These are phyloP conservation scores for Palaemon carinicauda DNA, from an alignment of 1,140 invertebrate species.

Conservation along the genomic window DNA sequence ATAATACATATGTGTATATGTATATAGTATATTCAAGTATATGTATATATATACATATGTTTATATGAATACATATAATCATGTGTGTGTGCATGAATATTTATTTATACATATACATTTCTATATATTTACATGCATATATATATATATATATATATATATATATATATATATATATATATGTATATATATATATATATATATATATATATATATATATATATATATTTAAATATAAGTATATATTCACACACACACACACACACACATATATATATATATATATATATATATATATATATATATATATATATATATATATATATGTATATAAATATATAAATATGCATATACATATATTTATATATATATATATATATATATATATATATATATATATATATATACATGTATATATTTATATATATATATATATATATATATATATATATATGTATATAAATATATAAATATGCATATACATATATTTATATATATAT, in stretches of 20 bases:
- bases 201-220: slow-evolving; percentile 19
- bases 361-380: slow-evolving; percentile 15
- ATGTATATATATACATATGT: too few relatives aligned
- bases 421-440: not conserved
- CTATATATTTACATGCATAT: too few relatives aligned
- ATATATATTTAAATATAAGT: slow-evolving; percentile 10
- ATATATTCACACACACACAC: too few relatives aligned
- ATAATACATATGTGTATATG: too few relatives aligned
- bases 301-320: slow-evolving; percentile 11
- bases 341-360: not conserved
- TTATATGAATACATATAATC: too few relatives aligned
- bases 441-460: not conserved
- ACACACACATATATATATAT: slow-evolving; percentile 15
- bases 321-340: not conserved
- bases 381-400: slow-evolving; percentile 19
- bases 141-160: too few relatives aligned
- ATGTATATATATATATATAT: too few relatives aligned
- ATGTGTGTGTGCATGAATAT: too few relatives aligned
- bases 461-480: not conserved
- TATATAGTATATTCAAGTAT: too few relatives aligned
- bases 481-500: not conserved
- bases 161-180: too few relatives aligned
- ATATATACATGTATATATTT: slow-evolving; percentile 10
- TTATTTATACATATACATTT: too few relatives aligned
- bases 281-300: slow-evolving; percentile 19